Percentiles rank a stretch among this genome's conserved stretches.
Evolutionary conservation across 2,113 vertebrate genomes (phyloP).

Genomic region (Oplegnathus fasciatus): DNA sequence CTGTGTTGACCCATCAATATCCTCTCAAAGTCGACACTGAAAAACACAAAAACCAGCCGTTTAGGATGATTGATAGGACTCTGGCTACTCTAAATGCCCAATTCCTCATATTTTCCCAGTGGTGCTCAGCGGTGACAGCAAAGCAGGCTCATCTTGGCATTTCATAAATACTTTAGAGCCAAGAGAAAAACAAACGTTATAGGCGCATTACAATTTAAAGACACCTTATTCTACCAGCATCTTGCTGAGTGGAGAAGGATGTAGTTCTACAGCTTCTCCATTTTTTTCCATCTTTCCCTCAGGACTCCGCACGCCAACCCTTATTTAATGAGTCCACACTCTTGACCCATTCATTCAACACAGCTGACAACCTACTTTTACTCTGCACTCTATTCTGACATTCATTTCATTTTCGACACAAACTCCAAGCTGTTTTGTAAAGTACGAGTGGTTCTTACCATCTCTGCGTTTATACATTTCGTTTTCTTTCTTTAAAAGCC

Average conservation of each 20-base stretch:
- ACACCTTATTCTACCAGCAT: neutral
- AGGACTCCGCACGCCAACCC: slow-evolving; percentile 1
- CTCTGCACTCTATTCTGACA: slow-evolving; percentile 29
- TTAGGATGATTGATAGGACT: slow-evolving; percentile 14
- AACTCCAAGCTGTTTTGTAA: slow-evolving; percentile 4
- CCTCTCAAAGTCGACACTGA: neutral
- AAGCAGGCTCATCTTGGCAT: slow-evolving; percentile 30
- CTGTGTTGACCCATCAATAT: slow-evolving; percentile 11
- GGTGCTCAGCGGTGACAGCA: slow-evolving; percentile 34
- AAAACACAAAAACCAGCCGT: slow-evolving; percentile 4
- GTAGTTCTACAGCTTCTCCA: neutral
- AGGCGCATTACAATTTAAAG: slow-evolving; percentile 34
- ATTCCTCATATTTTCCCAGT: slow-evolving; percentile 17
- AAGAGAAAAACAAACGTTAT: slow-evolving; percentile 25
- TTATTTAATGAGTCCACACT: slow-evolving; percentile 59
- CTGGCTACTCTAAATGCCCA: slow-evolving; percentile 24
- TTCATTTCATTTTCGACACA: slow-evolving; percentile 14
- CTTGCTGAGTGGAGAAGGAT: slow-evolving; percentile 17
- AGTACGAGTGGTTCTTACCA: slow-evolving; percentile 1
- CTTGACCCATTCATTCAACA: slow-evolving; percentile 47
- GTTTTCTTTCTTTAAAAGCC: slow-evolving; percentile 32
- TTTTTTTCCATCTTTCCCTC: slow-evolving; percentile 7
- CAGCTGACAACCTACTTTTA: slow-evolving; percentile 36
- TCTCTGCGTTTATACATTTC: slow-evolving; percentile 24
- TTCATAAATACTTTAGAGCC: slow-evolving; percentile 41